Base-by-base conservation (phyloP, 2,113 vertebrate species). In the Clinocottus analis region DNA sequence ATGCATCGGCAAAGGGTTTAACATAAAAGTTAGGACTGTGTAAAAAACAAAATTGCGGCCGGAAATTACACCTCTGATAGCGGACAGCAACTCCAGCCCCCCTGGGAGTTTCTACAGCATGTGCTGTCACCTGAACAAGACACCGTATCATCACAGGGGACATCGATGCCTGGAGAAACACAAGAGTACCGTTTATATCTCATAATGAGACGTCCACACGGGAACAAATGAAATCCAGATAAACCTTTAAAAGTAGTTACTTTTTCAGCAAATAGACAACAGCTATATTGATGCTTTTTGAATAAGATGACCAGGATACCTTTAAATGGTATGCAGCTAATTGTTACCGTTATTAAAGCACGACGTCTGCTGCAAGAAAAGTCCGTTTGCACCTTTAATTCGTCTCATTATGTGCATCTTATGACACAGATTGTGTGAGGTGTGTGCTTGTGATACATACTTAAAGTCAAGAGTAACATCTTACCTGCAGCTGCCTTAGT, bases 51-150 rank as follows among this genome's bases (percentile, higher is more conserved):
- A 59, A 31, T 13, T 29, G 17, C 23, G 10, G 35, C 27, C 5
- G n/a, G 8, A 29, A 14, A 5, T 10, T 10, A 16, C 83, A 93
- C 93, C 83, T 93, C 13, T 14, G 74, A 53, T 0, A 88, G 0
- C 39, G 91, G 93, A 77, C 94, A 94, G 61, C 94, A 94, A 2
- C 9, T 35, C 90, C 91, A 95, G 1, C 0, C 8, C 0, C 87
- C 88, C 0, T 71, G 13, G 5, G 4, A 0, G 9, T 13, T 80
- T 77, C 84, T 83, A 74, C 91, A 93, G 83, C 93, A 95, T 1
- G 92, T 94, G 33, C 0, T 45, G 8, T 2, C 17, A 53, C 90
- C 91, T 2, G 3, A 1, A 85, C 94, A 95, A 5, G 55, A 1
- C 1, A 0, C 2, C 1, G 80, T 86, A 0, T 58, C 56, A 7